Percentiles rank a stretch among this genome's conserved stretches.
These are phyloP conservation scores for Dendrolimus punctatus DNA, from an alignment of 1,140 invertebrate genomes.

Conservation along the genomic window DNA sequence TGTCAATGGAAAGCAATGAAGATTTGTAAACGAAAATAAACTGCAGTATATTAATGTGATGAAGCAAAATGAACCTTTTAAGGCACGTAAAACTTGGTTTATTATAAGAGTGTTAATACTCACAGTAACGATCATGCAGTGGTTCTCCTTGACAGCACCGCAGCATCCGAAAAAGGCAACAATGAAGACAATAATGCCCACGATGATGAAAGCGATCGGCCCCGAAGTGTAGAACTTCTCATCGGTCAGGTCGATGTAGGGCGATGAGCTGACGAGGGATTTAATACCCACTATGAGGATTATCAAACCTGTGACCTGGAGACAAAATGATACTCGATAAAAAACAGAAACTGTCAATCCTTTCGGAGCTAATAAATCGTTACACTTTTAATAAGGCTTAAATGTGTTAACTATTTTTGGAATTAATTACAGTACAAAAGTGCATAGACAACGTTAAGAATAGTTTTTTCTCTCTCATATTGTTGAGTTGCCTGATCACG, in stretches of 20 bases:
- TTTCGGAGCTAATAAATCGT: too few species aligned
- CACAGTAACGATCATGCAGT: conserved; percentile 90
- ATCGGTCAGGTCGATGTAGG: conserved; percentile 72
- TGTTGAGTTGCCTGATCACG: too few species aligned
- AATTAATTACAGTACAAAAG: too few species aligned
- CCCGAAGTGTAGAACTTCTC: conserved; percentile 78
- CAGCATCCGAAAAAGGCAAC: conserved; percentile 93
- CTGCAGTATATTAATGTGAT: too few species aligned
- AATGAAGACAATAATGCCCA: conserved; percentile 88
- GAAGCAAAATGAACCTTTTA: too few species aligned
- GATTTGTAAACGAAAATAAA: too few species aligned
- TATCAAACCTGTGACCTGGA: conserved; percentile 83
- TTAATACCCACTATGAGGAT: conserved; percentile 82
- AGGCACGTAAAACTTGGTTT: too few species aligned
- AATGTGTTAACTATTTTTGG: too few species aligned
- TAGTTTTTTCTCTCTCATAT: too few species aligned
- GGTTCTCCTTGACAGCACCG: conserved; percentile 88
- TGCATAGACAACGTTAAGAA: too few species aligned
- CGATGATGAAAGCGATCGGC: conserved; percentile 85
- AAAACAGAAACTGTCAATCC: neutral
- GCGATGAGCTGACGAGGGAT: conserved; percentile 76
- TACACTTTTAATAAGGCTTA: too few species aligned
- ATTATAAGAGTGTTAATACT: conserved; percentile 31
- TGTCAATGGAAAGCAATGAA: too few species aligned
- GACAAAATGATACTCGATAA: conserved; percentile 24